These are phyloP conservation scores for Pardalotus punctatus DNA, from an alignment of 2,113 vertebrate species.

Conservation along the genomic window DNA sequence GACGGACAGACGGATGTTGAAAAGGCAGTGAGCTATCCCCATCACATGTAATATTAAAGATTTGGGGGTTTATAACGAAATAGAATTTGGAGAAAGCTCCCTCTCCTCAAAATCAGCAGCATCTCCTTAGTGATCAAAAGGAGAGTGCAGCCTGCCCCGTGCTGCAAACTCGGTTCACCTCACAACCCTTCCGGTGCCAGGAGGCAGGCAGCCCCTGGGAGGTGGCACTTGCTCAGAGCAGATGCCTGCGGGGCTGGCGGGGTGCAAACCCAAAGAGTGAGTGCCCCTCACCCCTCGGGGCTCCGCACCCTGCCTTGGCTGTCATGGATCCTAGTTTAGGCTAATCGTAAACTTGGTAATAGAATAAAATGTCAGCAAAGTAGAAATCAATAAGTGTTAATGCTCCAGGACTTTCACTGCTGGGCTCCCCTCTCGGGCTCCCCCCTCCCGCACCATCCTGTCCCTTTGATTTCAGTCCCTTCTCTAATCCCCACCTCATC, in stretches of 20 bases:
- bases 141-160: background rate
- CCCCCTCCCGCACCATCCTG: slow-evolving; percentile 36
- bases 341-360: slow-evolving; percentile 74
- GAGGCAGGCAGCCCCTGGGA: background rate
- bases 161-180: accelerated
- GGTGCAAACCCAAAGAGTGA: background rate
- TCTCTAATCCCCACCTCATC: slow-evolving; percentile 83
- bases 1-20: background rate
- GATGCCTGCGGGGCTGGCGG: background rate
- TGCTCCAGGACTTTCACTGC: slow-evolving; percentile 71
- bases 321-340: slow-evolving; percentile 12
- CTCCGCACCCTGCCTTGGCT: background rate
- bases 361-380: slow-evolving; percentile 71
- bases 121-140: background rate
- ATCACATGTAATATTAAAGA: background rate
- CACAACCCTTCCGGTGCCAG: background rate
- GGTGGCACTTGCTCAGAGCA: background rate
- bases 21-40: background rate
- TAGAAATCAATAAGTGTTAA: slow-evolving; percentile 71
- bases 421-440: background rate
- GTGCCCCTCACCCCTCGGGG: background rate
- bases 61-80: background rate
- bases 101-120: background rate
- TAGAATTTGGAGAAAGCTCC: background rate
- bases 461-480: slow-evolving; percentile 69